A percentile compares a stretch with the other conserved stretches of the same genome.
Evolutionary conservation across 2,888 invertebrate species (phyloP).

Genomic region (Strigamia maritima): DNA sequence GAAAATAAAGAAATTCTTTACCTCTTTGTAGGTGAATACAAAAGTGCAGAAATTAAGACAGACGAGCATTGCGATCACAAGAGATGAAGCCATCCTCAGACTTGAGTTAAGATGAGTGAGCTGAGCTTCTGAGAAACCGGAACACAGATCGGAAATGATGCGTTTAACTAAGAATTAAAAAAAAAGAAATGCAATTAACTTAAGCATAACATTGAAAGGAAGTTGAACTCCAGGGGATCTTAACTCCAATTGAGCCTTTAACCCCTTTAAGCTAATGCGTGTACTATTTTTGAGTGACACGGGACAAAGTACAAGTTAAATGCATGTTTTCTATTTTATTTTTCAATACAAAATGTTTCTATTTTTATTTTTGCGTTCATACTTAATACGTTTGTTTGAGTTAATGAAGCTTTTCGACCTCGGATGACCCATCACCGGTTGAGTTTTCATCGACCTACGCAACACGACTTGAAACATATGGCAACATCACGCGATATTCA

Average conservation of each 20-base stretch:
- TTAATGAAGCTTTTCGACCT: slow-evolving; percentile 8
- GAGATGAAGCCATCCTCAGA: slow-evolving; percentile 25
- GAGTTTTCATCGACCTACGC: slow-evolving; percentile 10
- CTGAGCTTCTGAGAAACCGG: slow-evolving; percentile 27
- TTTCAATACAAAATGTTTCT: not conserved
- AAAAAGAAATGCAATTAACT: slow-evolving; percentile 26
- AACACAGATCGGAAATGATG: slow-evolving; percentile 20
- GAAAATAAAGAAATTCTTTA: not conserved
- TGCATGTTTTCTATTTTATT: not conserved
- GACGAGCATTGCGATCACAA: not conserved
- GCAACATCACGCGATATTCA: slow-evolving; percentile 4
- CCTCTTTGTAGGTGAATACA: not conserved
- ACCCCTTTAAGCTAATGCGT: slow-evolving; percentile 3
- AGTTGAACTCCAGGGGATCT: not conserved
- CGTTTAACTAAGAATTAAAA: slow-evolving; percentile 13
- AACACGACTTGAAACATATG: slow-evolving; percentile 4
- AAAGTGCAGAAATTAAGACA: not conserved
- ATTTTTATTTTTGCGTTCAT: not conserved
- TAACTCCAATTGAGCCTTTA: slow-evolving; percentile 15
- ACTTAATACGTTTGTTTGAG: not conserved
- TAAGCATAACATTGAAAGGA: slow-evolving; percentile 1
- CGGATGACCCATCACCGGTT: not conserved
- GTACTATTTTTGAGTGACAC: not conserved
- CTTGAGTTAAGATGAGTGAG: not conserved
- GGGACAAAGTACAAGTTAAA: not conserved